Evolutionary conservation across 2,797 vertebrate species (phyloP), one percentile per base, ranked within the genome.

Genomic region (Lerista edwardsae): DNA sequence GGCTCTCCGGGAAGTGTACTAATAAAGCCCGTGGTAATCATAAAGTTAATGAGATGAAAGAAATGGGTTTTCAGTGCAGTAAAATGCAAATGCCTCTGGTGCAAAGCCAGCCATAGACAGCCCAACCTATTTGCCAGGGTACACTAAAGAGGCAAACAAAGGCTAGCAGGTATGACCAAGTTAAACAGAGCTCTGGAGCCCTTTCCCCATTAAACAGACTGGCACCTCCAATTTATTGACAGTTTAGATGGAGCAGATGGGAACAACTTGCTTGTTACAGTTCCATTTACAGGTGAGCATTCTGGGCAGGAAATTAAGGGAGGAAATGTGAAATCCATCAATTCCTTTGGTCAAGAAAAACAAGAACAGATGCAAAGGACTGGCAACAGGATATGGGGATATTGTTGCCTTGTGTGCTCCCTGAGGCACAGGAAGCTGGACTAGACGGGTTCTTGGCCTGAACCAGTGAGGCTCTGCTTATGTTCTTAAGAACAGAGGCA

Each of bases 31-130:
- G 77, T 78, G 74, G 39, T 34, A 65, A 61, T 75, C 84, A 73
- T 81, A 79, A 81, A 90, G 87, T 88, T 90, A 85, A 85, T 5
- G 21, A 91, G 65, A 75, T 86, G 79, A 90, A 86, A 85, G 23
- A 10, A 81, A 19, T 9, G 31, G 27, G 74, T 84, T 86, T 89
- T 61, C 15, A 17, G 75, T 55, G 79, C 14, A 25, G 1, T 79
- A 86, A 90, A 92, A 83, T 0, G 64, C 12, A 88, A 91, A 83
- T 82, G 55, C 29, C 36, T 86, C 71, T 82, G 59, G 80, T 11
- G 6, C 21, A 68, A 81, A 72, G 64, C 15, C 39, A 29, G 71
- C 83, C 29, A 3, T 2, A n/a, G 61, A 84, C 21, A 75, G 11
- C 75, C 86, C 14, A 39, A 76, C 57, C 4, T 34, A 51, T 73